Percentiles rank a stretch among this genome's conserved stretches.
These are phyloP conservation scores for Imbricaverruca yamaguchii DNA, from an alignment of 2,888 invertebrate species.

Conservation along the genomic window DNA sequence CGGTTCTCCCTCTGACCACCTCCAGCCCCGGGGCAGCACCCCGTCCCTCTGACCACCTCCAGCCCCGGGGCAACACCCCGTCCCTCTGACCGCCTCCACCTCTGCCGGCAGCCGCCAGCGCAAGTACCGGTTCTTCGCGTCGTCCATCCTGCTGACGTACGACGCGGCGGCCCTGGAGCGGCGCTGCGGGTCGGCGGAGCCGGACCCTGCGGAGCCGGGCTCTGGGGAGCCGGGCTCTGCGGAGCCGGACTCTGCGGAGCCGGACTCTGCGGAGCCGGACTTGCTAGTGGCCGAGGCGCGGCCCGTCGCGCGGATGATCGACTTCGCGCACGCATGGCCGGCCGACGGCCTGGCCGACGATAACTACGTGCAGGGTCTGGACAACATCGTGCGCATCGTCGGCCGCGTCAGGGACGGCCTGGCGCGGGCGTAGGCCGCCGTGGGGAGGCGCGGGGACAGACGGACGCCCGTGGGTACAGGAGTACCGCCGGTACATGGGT, in stretches of 20 bases:
- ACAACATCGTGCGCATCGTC: neutral
- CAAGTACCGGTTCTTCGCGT: slow-evolving; percentile 13
- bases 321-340: slow-evolving; percentile 20
- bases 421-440: neutral
- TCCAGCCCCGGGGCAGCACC: too few species aligned
- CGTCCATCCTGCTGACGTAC: slow-evolving; percentile 17
- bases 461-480: too few species aligned
- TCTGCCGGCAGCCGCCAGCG: neutral
- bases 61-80: too few species aligned
- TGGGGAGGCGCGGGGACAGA: too few species aligned
- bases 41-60: too few species aligned
- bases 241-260: neutral
- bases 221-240: neutral
- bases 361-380: neutral
- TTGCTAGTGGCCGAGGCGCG: neutral
- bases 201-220: neutral
- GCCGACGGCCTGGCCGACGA: neutral
- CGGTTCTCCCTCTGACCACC: too few species aligned
- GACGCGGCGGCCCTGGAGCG: neutral
- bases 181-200: neutral
- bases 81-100: too few species aligned
- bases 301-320: slow-evolving; percentile 4
- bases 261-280: neutral
- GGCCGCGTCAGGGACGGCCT: neutral
- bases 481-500: too few species aligned